These are phyloP conservation scores for Porites cylindrica DNA, from an alignment of 92 coral and sea anemone genomes.

Conservation along the genomic window DNA sequence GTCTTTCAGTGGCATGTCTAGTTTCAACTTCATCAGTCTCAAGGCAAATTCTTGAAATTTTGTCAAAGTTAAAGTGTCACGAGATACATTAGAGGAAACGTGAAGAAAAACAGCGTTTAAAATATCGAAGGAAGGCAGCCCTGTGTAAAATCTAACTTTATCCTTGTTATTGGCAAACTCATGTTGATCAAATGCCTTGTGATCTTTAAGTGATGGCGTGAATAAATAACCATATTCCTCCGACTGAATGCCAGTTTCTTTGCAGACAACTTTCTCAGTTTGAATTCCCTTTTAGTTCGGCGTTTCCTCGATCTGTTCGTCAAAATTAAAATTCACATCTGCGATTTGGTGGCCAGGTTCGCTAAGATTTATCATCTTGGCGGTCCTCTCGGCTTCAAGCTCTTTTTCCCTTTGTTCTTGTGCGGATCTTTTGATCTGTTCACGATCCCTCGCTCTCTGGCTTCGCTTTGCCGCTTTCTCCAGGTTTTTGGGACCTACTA, in stretches of 20 bases:
- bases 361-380: neutral
- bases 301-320: neutral
- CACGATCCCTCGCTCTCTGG: neutral
- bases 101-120: conserved; percentile 28
- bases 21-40: conserved; percentile 50
- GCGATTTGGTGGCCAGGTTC: conserved; percentile 13
- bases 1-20: conserved; percentile 36
- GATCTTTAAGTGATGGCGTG: conserved; percentile 4
- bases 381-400: conserved; percentile 17
- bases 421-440: neutral
- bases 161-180: conserved; percentile 19
- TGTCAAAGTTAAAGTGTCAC: neutral
- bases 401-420: conserved; percentile 8
- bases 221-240: conserved; percentile 48
- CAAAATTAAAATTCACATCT: neutral
- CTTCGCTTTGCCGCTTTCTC: conserved; percentile 1
- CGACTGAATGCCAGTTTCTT: conserved; percentile 27
- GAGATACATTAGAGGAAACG: conserved; percentile 46
- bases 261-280: neutral
- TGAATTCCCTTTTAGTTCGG: neutral
- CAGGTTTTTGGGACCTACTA: conserved; percentile 5
- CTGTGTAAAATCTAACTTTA: conserved; percentile 46
- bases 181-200: conserved; percentile 25
- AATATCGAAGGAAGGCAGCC: conserved; percentile 40
- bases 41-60: conserved; percentile 38